These are phyloP conservation scores for Abrostola triplasia DNA, from an alignment of 2,888 invertebrate species.

Conservation along the genomic window DNA sequence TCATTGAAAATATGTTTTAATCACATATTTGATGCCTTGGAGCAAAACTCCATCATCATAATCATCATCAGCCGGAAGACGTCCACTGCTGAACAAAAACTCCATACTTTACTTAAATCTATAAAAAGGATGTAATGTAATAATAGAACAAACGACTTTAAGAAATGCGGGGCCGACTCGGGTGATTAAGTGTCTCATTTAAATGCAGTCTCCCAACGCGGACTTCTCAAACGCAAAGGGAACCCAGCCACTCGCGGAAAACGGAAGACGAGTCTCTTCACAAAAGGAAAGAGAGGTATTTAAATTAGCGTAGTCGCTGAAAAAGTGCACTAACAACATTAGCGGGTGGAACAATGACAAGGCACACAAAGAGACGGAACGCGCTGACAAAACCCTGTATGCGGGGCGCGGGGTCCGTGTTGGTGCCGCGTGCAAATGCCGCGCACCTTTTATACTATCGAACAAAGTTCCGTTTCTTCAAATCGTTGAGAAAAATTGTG, in stretches of 20 bases:
- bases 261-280: constrained; percentile 86
- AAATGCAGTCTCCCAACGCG: constrained; percentile 86
- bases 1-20: too few relatives aligned
- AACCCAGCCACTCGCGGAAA: constrained; percentile 81
- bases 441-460: constrained; percentile 47
- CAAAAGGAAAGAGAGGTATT: constrained; percentile 87
- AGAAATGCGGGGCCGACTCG: constrained; percentile 83
- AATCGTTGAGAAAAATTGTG: constrained; percentile 37
- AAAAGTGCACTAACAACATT: constrained; percentile 89
- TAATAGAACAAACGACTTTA: constrained; percentile 83
- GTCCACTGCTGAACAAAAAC: too few relatives aligned
- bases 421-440: constrained; percentile 37
- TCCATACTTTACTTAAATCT: constrained; percentile 59
- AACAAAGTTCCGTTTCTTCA: constrained; percentile 43
- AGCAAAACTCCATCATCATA: too few relatives aligned
- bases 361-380: constrained; percentile 80
- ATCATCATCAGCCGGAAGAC: too few relatives aligned
- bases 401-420: constrained; percentile 51
- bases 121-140: constrained; percentile 75
- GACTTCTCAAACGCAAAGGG: constrained; percentile 86
- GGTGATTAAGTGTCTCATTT: constrained; percentile 88
- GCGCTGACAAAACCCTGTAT: constrained; percentile 71
- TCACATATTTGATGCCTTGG: too few relatives aligned
- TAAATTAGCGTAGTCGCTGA: constrained; percentile 87
- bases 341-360: constrained; percentile 84